phyloP scores from a whole-genome alignment of 2,797 vertebrate genomes.

The Phataginus tetradactyla region DNA sequence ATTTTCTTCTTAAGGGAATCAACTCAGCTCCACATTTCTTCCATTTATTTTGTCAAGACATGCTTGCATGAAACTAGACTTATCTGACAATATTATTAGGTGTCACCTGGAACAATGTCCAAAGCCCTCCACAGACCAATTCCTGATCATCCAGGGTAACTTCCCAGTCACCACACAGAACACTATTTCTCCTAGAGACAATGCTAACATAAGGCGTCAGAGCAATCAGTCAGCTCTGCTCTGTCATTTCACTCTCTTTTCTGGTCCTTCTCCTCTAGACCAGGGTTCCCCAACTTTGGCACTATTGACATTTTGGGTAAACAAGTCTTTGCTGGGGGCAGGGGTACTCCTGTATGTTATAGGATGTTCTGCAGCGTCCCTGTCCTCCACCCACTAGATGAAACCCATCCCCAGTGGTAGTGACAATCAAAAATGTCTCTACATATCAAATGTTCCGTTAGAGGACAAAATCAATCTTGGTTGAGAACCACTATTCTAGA shows the following conservation, averaged over 20 bases:
- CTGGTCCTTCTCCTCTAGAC: neutral
- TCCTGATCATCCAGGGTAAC: neutral
- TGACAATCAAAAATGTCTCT: neutral
- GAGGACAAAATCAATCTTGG: neutral
- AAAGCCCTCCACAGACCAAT: neutral
- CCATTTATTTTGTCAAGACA: neutral
- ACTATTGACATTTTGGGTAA: neutral
- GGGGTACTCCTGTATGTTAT: accelerated
- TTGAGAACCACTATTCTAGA: neutral
- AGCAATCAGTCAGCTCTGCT: neutral
- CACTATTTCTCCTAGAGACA: neutral
- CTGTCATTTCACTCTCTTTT: neutral
- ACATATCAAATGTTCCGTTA: neutral
- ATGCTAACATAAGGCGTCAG: neutral
- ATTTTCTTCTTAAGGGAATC: neutral
- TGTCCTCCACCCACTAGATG: neutral
- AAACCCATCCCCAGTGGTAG: neutral
- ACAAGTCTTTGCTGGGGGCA: neutral
- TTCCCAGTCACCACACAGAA: neutral
- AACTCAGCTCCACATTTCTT: neutral
- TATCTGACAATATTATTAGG: neutral
- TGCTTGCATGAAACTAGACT: neutral
- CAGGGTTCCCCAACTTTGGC: neutral
- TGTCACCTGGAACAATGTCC: neutral
- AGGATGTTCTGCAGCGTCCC: neutral